Conservation (phyloP, 1,140 invertebrate genomes). For the Micrasema longulum region DNA sequence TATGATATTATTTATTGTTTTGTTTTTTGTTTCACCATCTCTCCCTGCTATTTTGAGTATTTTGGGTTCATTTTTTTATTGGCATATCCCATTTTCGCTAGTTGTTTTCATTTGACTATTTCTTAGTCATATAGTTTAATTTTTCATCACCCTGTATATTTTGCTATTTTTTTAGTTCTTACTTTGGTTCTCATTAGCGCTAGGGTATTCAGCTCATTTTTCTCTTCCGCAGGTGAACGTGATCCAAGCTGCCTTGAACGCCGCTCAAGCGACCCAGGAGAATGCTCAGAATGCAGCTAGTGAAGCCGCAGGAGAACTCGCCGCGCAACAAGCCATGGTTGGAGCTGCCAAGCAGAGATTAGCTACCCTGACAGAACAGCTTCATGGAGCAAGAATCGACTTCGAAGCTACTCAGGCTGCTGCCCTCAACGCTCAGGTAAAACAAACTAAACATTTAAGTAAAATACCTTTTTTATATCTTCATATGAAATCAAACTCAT, state of each 20-base stretch:
- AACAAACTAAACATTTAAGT: too few relatives aligned
- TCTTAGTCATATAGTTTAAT: too few relatives aligned
- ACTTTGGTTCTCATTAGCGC: neutral
- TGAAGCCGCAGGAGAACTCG: slow-evolving; percentile 75
- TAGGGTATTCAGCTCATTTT: slow-evolving; percentile 13
- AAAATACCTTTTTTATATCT: too few relatives aligned
- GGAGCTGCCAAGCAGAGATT: slow-evolving; percentile 74
- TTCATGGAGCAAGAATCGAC: slow-evolving; percentile 74
- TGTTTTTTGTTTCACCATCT: too few relatives aligned
- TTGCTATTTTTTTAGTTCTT: neutral
- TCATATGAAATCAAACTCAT: too few relatives aligned
- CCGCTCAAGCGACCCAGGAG: slow-evolving; percentile 75
- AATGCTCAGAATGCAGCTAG: slow-evolving; percentile 74
- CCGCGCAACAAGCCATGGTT: slow-evolving; percentile 78
- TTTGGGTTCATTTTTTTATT: too few relatives aligned
- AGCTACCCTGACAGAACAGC: slow-evolving; percentile 71
- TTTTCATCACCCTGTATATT: too few relatives aligned
- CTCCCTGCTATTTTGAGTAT: too few relatives aligned
- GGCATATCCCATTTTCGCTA: too few relatives aligned
- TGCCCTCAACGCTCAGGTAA: slow-evolving; percentile 72
- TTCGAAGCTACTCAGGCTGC: slow-evolving; percentile 75
- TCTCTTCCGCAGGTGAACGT: slow-evolving; percentile 68
- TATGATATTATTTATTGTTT: too few relatives aligned
- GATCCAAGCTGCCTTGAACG: slow-evolving; percentile 75
- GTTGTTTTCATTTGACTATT: too few relatives aligned